Conservation (phyloP, 2,797 vertebrate genomes). For the Pangasius krempfi region DNA sequence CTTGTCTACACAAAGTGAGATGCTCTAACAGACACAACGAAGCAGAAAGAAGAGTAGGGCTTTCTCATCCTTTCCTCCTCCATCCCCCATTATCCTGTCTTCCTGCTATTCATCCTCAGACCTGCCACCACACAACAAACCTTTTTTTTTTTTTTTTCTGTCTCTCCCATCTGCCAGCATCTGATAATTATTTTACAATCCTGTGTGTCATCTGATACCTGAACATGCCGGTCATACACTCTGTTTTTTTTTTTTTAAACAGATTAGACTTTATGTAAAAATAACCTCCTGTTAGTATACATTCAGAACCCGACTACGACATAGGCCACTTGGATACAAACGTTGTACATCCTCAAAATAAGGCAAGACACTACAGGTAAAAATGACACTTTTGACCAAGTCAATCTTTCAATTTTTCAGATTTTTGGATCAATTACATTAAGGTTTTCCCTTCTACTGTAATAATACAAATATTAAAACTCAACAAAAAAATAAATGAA, state of each 20-base stretch:
- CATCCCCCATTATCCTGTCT: not conserved
- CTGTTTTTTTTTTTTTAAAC: not conserved
- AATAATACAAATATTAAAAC: not conserved
- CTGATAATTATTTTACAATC: slow-evolving; percentile 12
- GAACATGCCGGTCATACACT: not conserved
- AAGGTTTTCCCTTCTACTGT: too few species aligned
- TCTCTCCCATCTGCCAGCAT: not conserved
- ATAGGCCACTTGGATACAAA: slow-evolving; percentile 2
- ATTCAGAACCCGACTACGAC: not conserved
- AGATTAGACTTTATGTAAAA: slow-evolving; percentile 27
- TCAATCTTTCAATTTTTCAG: not conserved
- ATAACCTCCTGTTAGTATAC: slow-evolving; percentile 17
- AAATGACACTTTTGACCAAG: not conserved
- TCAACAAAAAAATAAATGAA: not conserved
- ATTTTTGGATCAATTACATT: not conserved
- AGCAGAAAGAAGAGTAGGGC: not conserved
- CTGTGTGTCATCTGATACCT: slow-evolving; percentile 13
- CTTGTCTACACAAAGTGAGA: slow-evolving; percentile 1
- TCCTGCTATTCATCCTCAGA: not conserved
- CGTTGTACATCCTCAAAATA: not conserved
- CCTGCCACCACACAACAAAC: not conserved
- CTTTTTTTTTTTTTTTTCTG: not conserved
- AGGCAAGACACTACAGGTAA: slow-evolving; percentile 1
- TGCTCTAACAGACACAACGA: not conserved
- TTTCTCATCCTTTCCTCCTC: not conserved